These are phyloP conservation scores for Trissonchulus latispiculum DNA, from an alignment of 2,888 invertebrate genomes.

Conservation along the genomic window DNA sequence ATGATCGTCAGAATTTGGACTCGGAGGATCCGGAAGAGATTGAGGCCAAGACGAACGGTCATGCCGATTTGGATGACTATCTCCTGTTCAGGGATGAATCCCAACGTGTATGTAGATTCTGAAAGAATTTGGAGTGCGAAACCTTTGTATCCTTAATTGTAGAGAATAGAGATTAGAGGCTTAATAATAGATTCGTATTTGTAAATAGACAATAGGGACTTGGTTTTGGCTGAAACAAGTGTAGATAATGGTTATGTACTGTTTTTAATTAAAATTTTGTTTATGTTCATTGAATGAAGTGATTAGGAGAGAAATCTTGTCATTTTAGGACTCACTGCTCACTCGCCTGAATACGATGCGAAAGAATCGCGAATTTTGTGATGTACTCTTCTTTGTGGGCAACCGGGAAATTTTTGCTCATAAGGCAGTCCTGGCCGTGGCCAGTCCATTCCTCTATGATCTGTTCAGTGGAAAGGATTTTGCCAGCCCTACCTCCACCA, in stretches of 20 bases:
- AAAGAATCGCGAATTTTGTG: constrained; percentile 68
- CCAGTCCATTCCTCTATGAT: constrained; percentile 65
- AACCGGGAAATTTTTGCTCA: constrained; percentile 64
- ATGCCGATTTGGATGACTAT: not conserved
- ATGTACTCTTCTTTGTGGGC: constrained; percentile 67
- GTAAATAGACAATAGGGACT: no score
- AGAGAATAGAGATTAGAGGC: no score
- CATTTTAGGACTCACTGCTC: constrained; percentile 36
- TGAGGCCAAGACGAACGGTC: not conserved
- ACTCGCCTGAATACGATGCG: constrained; percentile 45
- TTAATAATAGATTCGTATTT: no score
- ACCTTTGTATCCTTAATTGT: no score
- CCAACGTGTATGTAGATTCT: not conserved
- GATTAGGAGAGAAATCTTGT: no score
- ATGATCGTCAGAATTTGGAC: no score
- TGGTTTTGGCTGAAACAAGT: no score
- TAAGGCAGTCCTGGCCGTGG: constrained; percentile 66
- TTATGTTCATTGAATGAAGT: no score
- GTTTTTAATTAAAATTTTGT: no score
- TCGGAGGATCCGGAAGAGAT: not conserved
- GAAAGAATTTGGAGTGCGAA: no score
- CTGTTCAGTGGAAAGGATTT: constrained; percentile 54
- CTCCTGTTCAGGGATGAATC: not conserved
- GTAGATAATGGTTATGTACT: no score
- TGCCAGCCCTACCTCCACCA: not conserved